Percentiles rank a stretch among this genome's conserved stretches.
Conservation (phyloP, 2,888 invertebrate genomes). For the Ochlodes sylvanus region DNA sequence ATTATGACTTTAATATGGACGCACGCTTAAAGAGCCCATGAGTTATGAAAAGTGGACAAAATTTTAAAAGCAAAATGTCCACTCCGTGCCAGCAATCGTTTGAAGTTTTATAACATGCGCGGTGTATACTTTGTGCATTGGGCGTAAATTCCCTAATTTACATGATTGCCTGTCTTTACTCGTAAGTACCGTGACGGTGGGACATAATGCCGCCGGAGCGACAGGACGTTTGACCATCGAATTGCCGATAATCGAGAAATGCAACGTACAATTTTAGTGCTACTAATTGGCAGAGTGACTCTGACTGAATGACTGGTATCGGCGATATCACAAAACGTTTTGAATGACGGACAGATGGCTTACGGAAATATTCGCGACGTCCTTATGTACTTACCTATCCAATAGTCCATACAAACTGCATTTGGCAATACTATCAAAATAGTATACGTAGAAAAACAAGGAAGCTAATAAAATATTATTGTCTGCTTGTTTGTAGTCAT, state of each 20-base stretch:
- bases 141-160: conserved; percentile 53
- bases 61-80: conserved; percentile 8
- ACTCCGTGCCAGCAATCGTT: conserved; percentile 7
- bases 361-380: background rate
- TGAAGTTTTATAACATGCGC: conserved; percentile 25
- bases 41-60: conserved; percentile 8
- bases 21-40: background rate
- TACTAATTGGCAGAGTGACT: conserved; percentile 26
- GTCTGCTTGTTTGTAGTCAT: no score
- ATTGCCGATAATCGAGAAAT: conserved; percentile 55
- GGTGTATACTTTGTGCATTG: conserved; percentile 34
- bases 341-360: conserved; percentile 2
- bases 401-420: background rate
- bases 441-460: no score
- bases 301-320: conserved; percentile 45
- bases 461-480: no score
- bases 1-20: background rate
- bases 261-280: conserved; percentile 55
- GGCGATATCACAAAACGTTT: conserved; percentile 16
- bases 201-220: conserved; percentile 47
- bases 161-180: conserved; percentile 72
- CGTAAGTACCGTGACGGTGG: conserved; percentile 67
- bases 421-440: background rate
- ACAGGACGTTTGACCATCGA: conserved; percentile 61
- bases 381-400: background rate